phyloP scores from a whole-genome alignment of 1,140 invertebrate species.

The Drosophila ficusphila region DNA sequence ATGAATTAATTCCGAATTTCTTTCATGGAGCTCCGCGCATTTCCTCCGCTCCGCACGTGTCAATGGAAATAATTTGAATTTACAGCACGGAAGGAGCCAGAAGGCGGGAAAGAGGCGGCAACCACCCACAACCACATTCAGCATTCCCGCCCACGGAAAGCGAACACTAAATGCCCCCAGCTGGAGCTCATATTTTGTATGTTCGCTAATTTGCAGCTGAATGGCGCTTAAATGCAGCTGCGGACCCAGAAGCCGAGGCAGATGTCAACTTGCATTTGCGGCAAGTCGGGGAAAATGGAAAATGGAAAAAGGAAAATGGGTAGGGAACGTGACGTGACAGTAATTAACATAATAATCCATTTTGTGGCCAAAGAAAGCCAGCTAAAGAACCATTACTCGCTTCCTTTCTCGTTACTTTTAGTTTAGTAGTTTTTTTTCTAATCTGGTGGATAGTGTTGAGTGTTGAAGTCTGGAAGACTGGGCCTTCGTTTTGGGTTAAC shows the following conservation, averaged over 20 bases:
- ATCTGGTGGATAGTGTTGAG: slow-evolving; percentile 3
- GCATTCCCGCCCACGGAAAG: not conserved
- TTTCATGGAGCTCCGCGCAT: slow-evolving; percentile 5
- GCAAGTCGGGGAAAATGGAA: not conserved
- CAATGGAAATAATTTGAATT: slow-evolving; percentile 60
- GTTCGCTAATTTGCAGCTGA: slow-evolving; percentile 72
- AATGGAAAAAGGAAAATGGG: not conserved
- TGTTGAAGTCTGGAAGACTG: not conserved
- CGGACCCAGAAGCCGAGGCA: slow-evolving; percentile 14
- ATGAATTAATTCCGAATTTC: slow-evolving; percentile 3
- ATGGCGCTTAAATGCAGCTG: slow-evolving; percentile 60
- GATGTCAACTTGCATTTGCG: slow-evolving; percentile 45
- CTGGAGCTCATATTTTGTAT: slow-evolving; percentile 50
- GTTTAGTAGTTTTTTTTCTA: slow-evolving; percentile 11
- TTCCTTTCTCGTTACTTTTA: slow-evolving; percentile 10
- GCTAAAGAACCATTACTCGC: slow-evolving; percentile 55
- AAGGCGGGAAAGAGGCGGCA: slow-evolving; percentile 31
- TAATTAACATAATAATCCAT: slow-evolving; percentile 81
- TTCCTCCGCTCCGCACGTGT: slow-evolving; percentile 16
- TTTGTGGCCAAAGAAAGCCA: slow-evolving; percentile 59
- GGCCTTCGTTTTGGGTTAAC: slow-evolving; percentile 61
- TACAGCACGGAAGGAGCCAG: slow-evolving; percentile 32
- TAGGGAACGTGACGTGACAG: slow-evolving; percentile 67
- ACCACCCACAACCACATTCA: slow-evolving; percentile 17
- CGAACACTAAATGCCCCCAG: slow-evolving; percentile 3